Base-by-base conservation (phyloP, 1,140 invertebrate species). In the Drosophila asahinai region DNA sequence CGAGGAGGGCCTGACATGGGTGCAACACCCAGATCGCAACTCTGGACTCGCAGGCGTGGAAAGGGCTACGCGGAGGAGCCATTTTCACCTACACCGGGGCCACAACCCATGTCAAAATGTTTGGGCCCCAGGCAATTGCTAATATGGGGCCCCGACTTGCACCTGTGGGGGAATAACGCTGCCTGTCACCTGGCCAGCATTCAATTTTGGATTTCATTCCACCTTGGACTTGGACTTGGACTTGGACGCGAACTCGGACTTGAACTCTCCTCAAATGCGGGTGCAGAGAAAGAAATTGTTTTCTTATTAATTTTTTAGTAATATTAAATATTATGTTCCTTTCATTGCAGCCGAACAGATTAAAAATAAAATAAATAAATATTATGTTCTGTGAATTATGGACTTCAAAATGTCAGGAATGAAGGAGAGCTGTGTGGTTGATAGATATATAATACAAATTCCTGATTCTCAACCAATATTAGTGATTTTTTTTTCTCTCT, bases 61-160 rank as follows among this genome's bases (percentile, higher is more conserved):
- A 78, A 78, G 81, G 74, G 81, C 63, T 49, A 51, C 48, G 40
- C 17, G 38, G 17, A 52, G 43, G 59, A 74, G 61, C 60, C 80
- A 83, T 81, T 83, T 87, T 89, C 80, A 74, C 80, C 84, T 83
- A 80, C 83, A 87, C 60, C 17, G 2, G 25, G 60, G 36, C 30
- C 66, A 45, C 60, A 72, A 83, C 83, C 81, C 83, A 81, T 87
- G 84, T 87, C 84, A 87, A 83, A 84, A 81, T 83, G 81, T 89
- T 87, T 86, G 36, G 84, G 62, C 84, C 76, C 83, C 80, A 75
- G 83, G 83, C 83, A 89, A 87, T 89, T 89, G 83, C 84, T 89
- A 87, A 76, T 67, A 60, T 60, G 57, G 49, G 76, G 76, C 45
- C 57, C 40, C 43, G 60, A 77, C 59, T 58, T 48, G 73, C 83